Evolutionary conservation across 2,888 invertebrate species (phyloP), one percentile per base, ranked within the genome.

Genomic region (Elmis aenea): DNA sequence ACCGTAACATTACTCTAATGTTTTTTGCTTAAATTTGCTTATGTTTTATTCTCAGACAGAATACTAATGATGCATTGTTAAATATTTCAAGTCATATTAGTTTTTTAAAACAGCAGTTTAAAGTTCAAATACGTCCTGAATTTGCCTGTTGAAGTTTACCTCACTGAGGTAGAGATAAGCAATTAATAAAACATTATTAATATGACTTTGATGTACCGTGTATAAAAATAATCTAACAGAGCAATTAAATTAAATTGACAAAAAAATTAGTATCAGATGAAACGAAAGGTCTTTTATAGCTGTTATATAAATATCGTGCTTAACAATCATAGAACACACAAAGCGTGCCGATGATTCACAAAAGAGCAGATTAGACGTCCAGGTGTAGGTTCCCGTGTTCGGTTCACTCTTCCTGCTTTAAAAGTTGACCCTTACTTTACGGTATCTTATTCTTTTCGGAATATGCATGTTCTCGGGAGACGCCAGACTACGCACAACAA

Each of bases 261-360:
- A n/a, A n/a, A n/a, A n/a, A n/a, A 35, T 40, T 37, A 33, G 26
- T 38, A 38, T 33, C 9, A 26, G 27, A 23, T 26, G 24, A 33
- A 33, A n/a, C n/a, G n/a, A 44, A 37, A 40, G 31, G 38, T 33
- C 41, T 42, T 40, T 45, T 42, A 42, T 42, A 38, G 29, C 38
- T 22, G 32, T 42, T 45, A 42, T 33, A 58, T 55, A 57, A 55
- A 58, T 55, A 57, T 59, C 59, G 57, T 61, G 60, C 50, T 48
- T 49, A 51, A 59, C 58, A 59, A 57, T 59, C 58, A 59, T 60
- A 50, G 54, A 38, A 42, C 43, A 53, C 56, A 50, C 51, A 51
- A 48, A 56, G 58, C 58, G 58, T 54, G 55, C 51, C 52, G 50
- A 55, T 57, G 50, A 43, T 48, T 42, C 49, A 59, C 57, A 58